These are phyloP conservation scores for Encarsia formosa DNA, from an alignment of 2,888 invertebrate genomes.

Conservation along the genomic window DNA sequence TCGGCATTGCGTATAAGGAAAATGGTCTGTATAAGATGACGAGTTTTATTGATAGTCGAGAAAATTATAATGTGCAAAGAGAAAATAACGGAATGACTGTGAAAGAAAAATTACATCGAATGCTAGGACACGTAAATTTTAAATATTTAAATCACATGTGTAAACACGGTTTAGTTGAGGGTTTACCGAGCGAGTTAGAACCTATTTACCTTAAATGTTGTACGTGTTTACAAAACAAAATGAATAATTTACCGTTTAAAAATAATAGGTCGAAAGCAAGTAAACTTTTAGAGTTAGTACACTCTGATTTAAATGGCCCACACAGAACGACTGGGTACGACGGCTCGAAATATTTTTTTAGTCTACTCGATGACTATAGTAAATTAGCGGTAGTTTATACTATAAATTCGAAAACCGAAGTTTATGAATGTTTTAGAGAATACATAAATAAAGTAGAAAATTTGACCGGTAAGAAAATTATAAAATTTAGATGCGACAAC, in stretches of 20 bases:
- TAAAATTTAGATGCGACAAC: conserved; percentile 7
- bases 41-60: neutral
- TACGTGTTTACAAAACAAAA: conserved; percentile 16
- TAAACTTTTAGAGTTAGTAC: neutral
- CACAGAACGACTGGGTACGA: too few relatives aligned
- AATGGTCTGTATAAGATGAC: neutral
- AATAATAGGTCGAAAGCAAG: conserved; percentile 1
- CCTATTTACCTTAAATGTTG: conserved; percentile 5
- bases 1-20: neutral
- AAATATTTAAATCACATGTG: neutral
- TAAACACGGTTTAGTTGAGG: conserved; percentile 1
- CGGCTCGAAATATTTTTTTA: too few relatives aligned
- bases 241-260: conserved; percentile 7
- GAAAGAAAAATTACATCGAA: conserved; percentile 13
- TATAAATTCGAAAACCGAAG: conserved; percentile 1
- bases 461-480: neutral
- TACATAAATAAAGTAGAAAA: too few relatives aligned
- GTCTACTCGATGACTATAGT: too few relatives aligned
- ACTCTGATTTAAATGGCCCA: too few relatives aligned
- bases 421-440: conserved; percentile 6
- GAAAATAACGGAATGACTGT: neutral
- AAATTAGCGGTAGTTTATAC: too few relatives aligned
- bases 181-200: conserved; percentile 8
- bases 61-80: neutral
- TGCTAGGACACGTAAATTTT: conserved; percentile 8